A percentile compares a stretch with the other conserved stretches of the same genome.
Conservation (phyloP, 1,140 invertebrate genomes). For the Alviniconcha marisindica region DNA sequence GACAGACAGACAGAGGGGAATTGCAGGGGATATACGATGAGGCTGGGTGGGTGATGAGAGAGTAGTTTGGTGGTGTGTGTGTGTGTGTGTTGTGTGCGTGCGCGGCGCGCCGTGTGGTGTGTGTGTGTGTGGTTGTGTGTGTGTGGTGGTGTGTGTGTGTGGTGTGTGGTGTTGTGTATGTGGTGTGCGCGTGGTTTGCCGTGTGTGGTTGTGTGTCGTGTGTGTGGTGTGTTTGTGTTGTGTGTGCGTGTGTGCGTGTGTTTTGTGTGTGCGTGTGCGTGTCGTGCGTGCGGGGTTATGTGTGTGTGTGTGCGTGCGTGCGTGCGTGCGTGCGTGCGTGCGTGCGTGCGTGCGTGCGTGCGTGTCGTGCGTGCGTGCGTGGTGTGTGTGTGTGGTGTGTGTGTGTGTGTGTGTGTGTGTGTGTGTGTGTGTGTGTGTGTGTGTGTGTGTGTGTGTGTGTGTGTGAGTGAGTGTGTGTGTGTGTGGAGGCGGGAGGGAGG, state of each 20-base stretch:
- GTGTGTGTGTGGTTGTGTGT: neutral
- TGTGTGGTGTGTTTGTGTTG: neutral
- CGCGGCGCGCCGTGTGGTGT: no score
- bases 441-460: no score
- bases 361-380: slow-evolving; percentile 1
- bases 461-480: no score
- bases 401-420: no score
- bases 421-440: no score
- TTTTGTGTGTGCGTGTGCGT: neutral
- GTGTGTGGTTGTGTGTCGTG: neutral
- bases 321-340: slow-evolving; percentile 9
- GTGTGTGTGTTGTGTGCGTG: slow-evolving; percentile 5
- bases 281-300: slow-evolving; percentile 3
- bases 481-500: no score
- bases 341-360: neutral
- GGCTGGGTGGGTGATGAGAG: no score
- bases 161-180: neutral
- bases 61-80: no score
- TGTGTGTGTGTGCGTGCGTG: slow-evolving; percentile 10
- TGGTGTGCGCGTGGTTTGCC: neutral
- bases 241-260: slow-evolving; percentile 1
- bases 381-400: neutral
- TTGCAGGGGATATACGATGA: no score
- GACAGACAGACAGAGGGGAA: no score
- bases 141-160: neutral